Conservation (phyloP, 1,140 invertebrate species). For the Brachionus plicatilis region DNA sequence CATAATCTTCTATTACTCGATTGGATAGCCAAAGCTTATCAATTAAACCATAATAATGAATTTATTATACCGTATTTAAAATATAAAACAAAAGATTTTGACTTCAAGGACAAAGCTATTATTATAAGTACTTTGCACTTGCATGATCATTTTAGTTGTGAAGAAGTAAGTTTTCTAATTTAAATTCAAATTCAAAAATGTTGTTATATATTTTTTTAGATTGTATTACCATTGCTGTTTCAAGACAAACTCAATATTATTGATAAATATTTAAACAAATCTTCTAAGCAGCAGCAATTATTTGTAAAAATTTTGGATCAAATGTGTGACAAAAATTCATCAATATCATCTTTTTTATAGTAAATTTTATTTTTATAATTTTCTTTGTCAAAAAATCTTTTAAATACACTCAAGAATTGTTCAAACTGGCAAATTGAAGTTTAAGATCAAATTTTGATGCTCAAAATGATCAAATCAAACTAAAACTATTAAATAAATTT, state of each 20-base stretch:
- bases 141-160: conserved; percentile 62
- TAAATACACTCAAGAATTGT: not conserved
- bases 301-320: conserved; percentile 63
- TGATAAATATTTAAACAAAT: conserved; percentile 64
- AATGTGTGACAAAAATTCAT: conserved; percentile 44
- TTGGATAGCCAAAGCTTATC: conserved; percentile 45
- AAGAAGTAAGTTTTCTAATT: conserved; percentile 55
- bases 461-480: no score
- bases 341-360: conserved; percentile 41
- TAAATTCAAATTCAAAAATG: not conserved
- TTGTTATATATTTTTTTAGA: conserved; percentile 42
- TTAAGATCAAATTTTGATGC: no score
- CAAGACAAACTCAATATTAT: conserved; percentile 66
- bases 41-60: conserved; percentile 45
- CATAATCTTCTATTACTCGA: conserved; percentile 46
- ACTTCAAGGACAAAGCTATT: conserved; percentile 47
- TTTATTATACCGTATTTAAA: conserved; percentile 45
- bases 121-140: conserved; percentile 60
- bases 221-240: conserved; percentile 67
- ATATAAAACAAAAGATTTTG: conserved; percentile 43
- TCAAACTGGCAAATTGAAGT: no score
- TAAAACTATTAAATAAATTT: no score
- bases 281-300: conserved; percentile 60
- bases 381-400: not conserved
- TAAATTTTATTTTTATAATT: not conserved